phyloP scores from a whole-genome alignment of 2,113 vertebrate genomes.

The Dascyllus trimaculatus region DNA sequence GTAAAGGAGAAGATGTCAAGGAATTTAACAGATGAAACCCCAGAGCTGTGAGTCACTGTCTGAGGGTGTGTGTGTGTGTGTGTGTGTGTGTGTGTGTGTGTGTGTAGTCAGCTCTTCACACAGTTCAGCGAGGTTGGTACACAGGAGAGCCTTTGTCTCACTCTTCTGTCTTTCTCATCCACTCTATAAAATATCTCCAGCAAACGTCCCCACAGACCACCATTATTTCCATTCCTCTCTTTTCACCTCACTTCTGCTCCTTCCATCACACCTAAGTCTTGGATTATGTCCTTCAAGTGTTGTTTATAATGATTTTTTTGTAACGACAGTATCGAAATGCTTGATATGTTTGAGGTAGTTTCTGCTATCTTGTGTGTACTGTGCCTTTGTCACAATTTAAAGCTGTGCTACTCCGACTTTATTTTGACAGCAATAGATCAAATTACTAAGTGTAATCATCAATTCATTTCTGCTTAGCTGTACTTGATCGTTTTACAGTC shows the following conservation, averaged over 20 bases:
- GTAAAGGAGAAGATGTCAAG: slow-evolving; percentile 26
- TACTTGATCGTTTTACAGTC: no score
- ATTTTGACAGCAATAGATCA: no score
- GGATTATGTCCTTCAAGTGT: neutral
- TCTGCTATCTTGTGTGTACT: no score
- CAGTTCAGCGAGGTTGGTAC: slow-evolving; percentile 22
- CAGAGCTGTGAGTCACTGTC: slow-evolving; percentile 65
- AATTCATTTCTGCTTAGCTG: no score
- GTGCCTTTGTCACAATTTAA: no score
- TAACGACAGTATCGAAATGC: neutral
- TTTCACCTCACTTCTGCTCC: neutral
- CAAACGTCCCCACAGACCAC: slow-evolving; percentile 9
- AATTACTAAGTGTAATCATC: no score
- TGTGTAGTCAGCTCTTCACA: slow-evolving; percentile 3
- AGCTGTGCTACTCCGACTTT: no score
- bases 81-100: slow-evolving; percentile 25
- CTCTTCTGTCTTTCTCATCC: slow-evolving; percentile 50
- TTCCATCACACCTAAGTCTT: neutral
- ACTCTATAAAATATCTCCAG: slow-evolving; percentile 34
- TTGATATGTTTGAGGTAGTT: neutral
- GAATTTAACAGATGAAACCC: slow-evolving; percentile 57
- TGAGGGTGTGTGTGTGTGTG: slow-evolving; percentile 26
- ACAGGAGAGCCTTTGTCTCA: slow-evolving; percentile 57
- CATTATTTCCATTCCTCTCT: slow-evolving; percentile 14
- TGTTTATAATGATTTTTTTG: neutral